These are phyloP conservation scores for Lontra canadensis DNA, from an alignment of 2,113 vertebrate species.

Conservation along the genomic window DNA sequence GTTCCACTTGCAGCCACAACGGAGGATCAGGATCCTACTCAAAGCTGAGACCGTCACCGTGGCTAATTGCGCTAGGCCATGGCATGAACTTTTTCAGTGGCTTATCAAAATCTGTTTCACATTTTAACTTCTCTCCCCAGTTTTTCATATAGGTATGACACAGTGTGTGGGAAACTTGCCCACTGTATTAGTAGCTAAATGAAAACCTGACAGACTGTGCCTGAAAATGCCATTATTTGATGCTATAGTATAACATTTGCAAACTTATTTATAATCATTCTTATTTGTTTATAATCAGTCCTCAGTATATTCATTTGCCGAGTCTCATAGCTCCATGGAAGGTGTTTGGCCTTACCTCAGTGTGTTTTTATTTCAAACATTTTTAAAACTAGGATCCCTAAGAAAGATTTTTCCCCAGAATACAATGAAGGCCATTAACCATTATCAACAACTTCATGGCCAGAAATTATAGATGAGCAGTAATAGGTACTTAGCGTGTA, in stretches of 20 bases:
- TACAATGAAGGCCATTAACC: not conserved
- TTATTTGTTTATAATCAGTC: not conserved
- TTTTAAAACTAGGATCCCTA: not conserved
- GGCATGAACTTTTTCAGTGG: not conserved
- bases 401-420: not conserved
- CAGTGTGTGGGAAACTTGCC: not conserved
- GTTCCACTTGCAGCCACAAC: not conserved
- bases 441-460: not conserved
- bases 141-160: not conserved
- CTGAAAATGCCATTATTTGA: not conserved
- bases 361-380: not conserved
- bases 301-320: not conserved
- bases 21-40: not conserved
- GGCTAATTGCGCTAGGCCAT: rapidly evolving
- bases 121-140: not conserved
- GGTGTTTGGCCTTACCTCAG: not conserved
- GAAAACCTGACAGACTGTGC: not conserved
- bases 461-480: not conserved
- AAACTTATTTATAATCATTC: not conserved
- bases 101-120: not conserved
- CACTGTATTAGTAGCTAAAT: not conserved
- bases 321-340: not conserved
- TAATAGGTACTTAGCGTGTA: not conserved
- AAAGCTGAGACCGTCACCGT: not conserved
- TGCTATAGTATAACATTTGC: not conserved